A percentile compares a stretch with the other conserved stretches of the same genome.
Conservation (phyloP, 2,888 invertebrate genomes). For the Tenthredo notha region DNA sequence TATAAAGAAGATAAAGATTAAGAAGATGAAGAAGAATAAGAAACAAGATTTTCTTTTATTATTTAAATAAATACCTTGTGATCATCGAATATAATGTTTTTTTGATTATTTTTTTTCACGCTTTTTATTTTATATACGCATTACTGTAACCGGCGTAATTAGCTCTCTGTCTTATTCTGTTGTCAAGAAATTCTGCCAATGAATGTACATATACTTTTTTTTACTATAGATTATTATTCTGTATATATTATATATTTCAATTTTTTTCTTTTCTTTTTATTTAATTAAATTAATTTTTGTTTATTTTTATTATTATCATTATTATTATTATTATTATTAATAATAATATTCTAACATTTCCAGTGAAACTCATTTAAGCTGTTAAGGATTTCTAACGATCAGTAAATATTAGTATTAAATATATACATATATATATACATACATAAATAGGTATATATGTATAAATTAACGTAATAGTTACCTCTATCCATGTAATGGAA, state of each 20-base stretch:
- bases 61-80: constrained; percentile 15
- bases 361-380: constrained; percentile 49
- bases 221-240: constrained; percentile 43
- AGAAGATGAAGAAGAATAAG: neutral
- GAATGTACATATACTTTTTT: constrained; percentile 68
- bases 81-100: neutral
- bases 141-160: constrained; percentile 3
- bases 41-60: constrained; percentile 10
- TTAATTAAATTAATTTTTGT: constrained; percentile 48
- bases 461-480: constrained; percentile 54
- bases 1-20: neutral
- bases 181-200: constrained; percentile 67
- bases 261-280: constrained; percentile 56
- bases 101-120: neutral
- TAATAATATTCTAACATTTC: constrained; percentile 35
- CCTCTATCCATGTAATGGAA: constrained; percentile 52
- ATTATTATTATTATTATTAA: constrained; percentile 7
- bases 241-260: constrained; percentile 46
- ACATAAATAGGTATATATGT: constrained; percentile 53
- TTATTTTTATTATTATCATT: constrained; percentile 14
- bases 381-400: constrained; percentile 37
- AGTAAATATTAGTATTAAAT: constrained; percentile 39
- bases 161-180: constrained; percentile 48
- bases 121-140: neutral
- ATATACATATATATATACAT: constrained; percentile 11